Percentiles rank a stretch among this genome's conserved stretches.
phyloP scores from a whole-genome alignment of 2,797 vertebrate genomes.

The Acipenser transmontanus region DNA sequence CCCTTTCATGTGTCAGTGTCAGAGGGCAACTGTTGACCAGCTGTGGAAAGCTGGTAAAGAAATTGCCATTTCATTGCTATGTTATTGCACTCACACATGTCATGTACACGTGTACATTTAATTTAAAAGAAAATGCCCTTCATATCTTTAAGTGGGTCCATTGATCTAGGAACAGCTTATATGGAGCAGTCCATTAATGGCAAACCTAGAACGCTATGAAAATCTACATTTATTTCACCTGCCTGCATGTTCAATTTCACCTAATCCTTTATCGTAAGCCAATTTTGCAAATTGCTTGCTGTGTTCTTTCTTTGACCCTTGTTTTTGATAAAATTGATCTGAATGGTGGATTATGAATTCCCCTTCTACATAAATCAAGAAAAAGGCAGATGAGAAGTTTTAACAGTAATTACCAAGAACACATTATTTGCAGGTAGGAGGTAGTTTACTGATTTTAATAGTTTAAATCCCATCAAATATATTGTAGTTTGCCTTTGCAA shows the following conservation, averaged over 20 bases:
- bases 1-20: slow-evolving; percentile 63
- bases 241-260: neutral
- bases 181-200: neutral
- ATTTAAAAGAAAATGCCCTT: neutral
- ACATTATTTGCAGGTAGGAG: no score
- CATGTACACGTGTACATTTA: neutral
- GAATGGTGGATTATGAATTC: no score
- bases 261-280: slow-evolving; percentile 10
- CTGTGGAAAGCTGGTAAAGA: slow-evolving; percentile 55
- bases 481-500: no score
- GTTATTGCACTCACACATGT: slow-evolving; percentile 1
- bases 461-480: no score
- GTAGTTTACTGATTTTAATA: no score
- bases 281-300: slow-evolving; percentile 2
- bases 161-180: neutral
- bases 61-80: slow-evolving; percentile 17
- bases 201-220: neutral
- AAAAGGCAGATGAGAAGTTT: no score
- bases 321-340: no score
- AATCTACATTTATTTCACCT: neutral
- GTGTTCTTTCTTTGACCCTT: no score
- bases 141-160: neutral
- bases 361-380: no score
- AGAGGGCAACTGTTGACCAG: slow-evolving; percentile 65
- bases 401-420: neutral